phyloP scores from a whole-genome alignment of 2,797 vertebrate species.

The Pipistrellus nathusii region DNA sequence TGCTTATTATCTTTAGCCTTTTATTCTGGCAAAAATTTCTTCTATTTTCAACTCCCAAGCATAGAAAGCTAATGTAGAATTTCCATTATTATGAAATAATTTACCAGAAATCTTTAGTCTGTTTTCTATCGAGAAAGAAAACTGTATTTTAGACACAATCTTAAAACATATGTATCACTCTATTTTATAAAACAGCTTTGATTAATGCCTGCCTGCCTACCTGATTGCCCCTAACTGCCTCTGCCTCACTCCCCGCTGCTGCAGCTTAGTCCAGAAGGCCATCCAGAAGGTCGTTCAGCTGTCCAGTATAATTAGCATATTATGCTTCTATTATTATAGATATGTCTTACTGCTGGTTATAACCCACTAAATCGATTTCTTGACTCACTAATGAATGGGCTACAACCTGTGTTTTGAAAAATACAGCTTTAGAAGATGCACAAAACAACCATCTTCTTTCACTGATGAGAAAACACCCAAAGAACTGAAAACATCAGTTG shows the following conservation, averaged over 20 bases:
- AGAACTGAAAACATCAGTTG: constrained; percentile 35
- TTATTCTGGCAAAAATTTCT: constrained; percentile 53
- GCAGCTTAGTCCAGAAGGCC: no score
- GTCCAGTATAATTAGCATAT: no score
- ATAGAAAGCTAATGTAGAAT: constrained; percentile 65
- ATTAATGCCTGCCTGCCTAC: neutral
- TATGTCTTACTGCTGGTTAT: neutral
- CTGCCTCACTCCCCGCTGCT: no score
- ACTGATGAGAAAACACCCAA: constrained; percentile 18
- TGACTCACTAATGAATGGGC: neutral
- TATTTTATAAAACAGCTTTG: neutral
- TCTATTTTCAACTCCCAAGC: constrained; percentile 60
- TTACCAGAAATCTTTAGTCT: constrained; percentile 62
- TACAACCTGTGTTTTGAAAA: constrained; percentile 30
- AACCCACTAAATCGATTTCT: neutral
- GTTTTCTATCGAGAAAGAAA: constrained; percentile 59
- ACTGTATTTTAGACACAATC: neutral
- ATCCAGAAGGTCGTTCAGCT: no score
- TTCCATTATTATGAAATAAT: constrained; percentile 70
- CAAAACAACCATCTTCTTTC: constrained; percentile 47
- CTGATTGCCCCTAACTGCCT: no score
- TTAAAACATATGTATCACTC: constrained; percentile 40
- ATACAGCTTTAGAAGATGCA: constrained; percentile 23
- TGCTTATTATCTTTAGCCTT: constrained; percentile 42
- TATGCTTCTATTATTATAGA: neutral